Evolutionary conservation across 2,888 invertebrate genomes (phyloP), one percentile per base, ranked within the genome.

Genomic region (Nycteola revayana): DNA sequence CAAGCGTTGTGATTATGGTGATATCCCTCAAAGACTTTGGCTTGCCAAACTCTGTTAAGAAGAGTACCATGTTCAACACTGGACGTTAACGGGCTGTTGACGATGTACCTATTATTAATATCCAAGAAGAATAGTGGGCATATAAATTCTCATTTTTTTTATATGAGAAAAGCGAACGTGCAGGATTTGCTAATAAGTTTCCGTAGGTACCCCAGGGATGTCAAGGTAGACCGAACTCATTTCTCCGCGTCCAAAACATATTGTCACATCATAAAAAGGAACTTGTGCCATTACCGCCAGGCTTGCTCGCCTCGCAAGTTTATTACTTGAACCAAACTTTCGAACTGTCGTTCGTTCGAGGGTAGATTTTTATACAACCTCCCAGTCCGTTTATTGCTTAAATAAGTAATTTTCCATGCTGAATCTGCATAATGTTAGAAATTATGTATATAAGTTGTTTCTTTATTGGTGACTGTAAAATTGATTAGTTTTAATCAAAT

Each of bases 391-490:
- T 84, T 85, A 82, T 83, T 79, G 79, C 81, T 72, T 75, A 79
- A 82, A 84, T 82, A 82, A 82, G 85, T 83, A 81, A 83, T 83
- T 83, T 77, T 55, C 63, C 62, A 72, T 67, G 73, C 75, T 71
- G 69, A 75, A 84, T 86, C 74, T 84, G 76, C 85, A 85, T 86
- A 85, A 85, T 81, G 77, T 70, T 67, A 62, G 47, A 30, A 47
- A 68, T 66, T 63, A 60, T 65, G 67, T 76, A 80, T 78, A 73
- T 73, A 78, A 82, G 57, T 80, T 82, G 70, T 75, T 75, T 78
- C 66, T 63, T 64, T 60, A 62, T 56, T n/a, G n/a, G n/a, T n/a
- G n/a, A n/a, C n/a, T n/a, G n/a, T n/a, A n/a, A n/a, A n/a, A n/a
- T n/a, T n/a, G n/a, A n/a, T n/a, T n/a, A n/a, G n/a, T n/a, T n/a